Evolutionary conservation across 2,797 vertebrate genomes (phyloP), one percentile per base, ranked within the genome.

Genomic region (Brotula barbata): DNA sequence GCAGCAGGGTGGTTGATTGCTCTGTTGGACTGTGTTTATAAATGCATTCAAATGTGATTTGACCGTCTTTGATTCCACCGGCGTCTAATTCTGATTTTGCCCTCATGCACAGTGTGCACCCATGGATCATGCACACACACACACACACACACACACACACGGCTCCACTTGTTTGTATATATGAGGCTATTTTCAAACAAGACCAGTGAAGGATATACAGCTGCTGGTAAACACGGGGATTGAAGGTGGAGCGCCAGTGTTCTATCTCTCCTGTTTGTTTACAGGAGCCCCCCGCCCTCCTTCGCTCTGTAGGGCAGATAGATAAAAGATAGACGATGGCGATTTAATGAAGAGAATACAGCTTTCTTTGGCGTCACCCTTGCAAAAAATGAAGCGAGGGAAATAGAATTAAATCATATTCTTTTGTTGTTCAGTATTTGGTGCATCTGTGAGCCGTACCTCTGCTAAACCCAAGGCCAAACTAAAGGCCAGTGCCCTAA

Each of bases 161-260:
- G 55, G 75, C 64, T 64, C 2, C 72, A 41, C 45, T 81, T 89
- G 88, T 89, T 88, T 90, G 86, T 83, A 87, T 85, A 82, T 81
- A 59, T 7, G 10, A 66, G 72, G 80, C 62, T 85, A 81, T 87
- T 85, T 85, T 89, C 84, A 88, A 90, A 89, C 79, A 84, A 68
- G 82, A 53, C 74, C 77, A 67, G 74, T 47, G 73, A 77, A 86
- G 78, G 85, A 87, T 88, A 87, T 87, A 90, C 86, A 88, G 87
- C 73, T 28, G 55, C 72, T 56, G 71, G 84, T 89, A 90, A 90
- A 89, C 87, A 87, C 15, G 0, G 70, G 46, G 64, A 70, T 82
- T 39, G 51, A 78, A 84, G 87, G 85, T 87, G 78, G 84, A 83
- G 78, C 61, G 68, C 66, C 64, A 62, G 77, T 82, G 84, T 84